phyloP scores from a whole-genome alignment of 2,113 vertebrate genomes.

The Galemys pyrenaicus region DNA sequence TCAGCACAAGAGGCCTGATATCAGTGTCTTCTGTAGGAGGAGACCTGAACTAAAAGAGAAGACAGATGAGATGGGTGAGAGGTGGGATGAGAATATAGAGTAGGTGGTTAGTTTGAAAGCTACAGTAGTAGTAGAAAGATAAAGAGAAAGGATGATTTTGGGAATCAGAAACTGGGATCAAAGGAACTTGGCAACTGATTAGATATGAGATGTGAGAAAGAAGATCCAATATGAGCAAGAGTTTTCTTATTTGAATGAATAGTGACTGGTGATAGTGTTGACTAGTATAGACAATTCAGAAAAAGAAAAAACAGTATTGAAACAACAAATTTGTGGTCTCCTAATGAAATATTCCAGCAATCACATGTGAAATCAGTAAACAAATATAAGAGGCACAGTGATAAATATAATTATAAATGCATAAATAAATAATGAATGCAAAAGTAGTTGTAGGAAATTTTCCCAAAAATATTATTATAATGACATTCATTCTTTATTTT shows the following conservation, averaged over 20 bases:
- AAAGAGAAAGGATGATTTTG: background rate
- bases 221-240: background rate
- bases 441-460: constrained; percentile 21
- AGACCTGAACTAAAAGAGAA: background rate
- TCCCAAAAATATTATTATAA: constrained; percentile 28
- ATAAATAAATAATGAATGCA: background rate
- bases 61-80: background rate
- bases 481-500: constrained; percentile 48
- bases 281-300: constrained; percentile 13
- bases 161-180: constrained; percentile 21
- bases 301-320: constrained; percentile 31
- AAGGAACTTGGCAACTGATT: background rate
- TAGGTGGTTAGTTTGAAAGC: background rate
- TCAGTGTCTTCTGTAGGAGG: background rate
- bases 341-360: background rate
- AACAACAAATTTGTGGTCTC: constrained; percentile 4
- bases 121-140: background rate
- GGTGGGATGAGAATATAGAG: background rate
- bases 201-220: background rate
- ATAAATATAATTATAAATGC: constrained; percentile 7
- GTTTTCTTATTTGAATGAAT: constrained; percentile 9
- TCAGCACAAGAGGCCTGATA: background rate
- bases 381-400: constrained; percentile 3
- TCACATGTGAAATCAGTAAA: background rate
- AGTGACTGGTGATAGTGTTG: background rate